Conservation (phyloP, 2,113 vertebrate genomes). For the Vanacampus margaritifer region DNA sequence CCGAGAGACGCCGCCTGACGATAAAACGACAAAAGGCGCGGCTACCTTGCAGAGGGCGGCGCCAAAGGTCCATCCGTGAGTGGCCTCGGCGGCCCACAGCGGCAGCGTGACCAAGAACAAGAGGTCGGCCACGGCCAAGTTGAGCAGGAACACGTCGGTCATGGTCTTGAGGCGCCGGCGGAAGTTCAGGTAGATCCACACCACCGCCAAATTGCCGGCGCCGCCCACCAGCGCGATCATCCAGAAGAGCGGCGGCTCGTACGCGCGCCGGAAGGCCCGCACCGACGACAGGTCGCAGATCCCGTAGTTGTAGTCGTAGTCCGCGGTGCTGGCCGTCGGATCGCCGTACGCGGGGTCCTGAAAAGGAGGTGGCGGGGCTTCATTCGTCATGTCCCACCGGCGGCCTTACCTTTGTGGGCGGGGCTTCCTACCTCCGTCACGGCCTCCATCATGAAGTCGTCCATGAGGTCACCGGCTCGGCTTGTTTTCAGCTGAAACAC, state of each 20-base stretch:
- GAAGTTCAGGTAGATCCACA: slow-evolving; percentile 79
- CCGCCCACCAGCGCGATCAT: slow-evolving; percentile 73
- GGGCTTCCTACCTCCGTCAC: slow-evolving; percentile 31
- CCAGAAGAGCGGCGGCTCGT: slow-evolving; percentile 78
- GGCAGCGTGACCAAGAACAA: slow-evolving; percentile 84
- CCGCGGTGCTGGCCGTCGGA: fast-evolving
- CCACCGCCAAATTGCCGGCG: slow-evolving; percentile 76
- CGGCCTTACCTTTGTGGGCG: not conserved
- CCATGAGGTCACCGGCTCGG: slow-evolving; percentile 21
- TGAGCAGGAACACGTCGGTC: slow-evolving; percentile 82
- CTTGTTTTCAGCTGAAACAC: slow-evolving; percentile 3
- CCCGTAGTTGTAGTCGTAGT: not conserved
- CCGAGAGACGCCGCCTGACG: too few species aligned
- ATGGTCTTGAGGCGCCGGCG: slow-evolving; percentile 76
- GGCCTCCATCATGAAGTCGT: slow-evolving; percentile 23
- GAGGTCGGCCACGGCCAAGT: slow-evolving; percentile 82
- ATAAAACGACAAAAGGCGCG: too few species aligned
- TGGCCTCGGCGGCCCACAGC: slow-evolving; percentile 80
- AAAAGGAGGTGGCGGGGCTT: not conserved
- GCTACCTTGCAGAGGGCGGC: slow-evolving; percentile 74
- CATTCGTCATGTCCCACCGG: not conserved
- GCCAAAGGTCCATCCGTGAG: slow-evolving; percentile 75
- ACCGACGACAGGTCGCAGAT: slow-evolving; percentile 67
- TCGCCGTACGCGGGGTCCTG: slow-evolving; percentile 5
- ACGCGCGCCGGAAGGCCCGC: slow-evolving; percentile 66